These are phyloP conservation scores for Tenthredo distinguenda DNA, from an alignment of 2,888 invertebrate genomes.

Conservation along the genomic window DNA sequence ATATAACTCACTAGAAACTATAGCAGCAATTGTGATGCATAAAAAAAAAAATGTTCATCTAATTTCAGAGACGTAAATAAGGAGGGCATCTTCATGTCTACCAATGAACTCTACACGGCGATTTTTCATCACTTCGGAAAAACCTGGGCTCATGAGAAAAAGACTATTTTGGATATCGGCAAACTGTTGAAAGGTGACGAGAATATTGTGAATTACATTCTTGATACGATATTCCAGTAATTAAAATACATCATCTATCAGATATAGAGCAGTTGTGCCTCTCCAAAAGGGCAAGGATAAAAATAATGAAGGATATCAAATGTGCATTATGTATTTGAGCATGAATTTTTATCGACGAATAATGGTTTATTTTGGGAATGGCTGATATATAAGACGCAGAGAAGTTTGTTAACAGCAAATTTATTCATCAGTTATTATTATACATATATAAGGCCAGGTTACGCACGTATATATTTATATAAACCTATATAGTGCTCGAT, in stretches of 20 bases:
- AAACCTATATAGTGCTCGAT: conserved; percentile 3
- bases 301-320: conserved; percentile 25
- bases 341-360: neutral
- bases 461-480: conserved; percentile 29
- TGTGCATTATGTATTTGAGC: neutral
- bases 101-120: conserved; percentile 36
- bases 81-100: conserved; percentile 23
- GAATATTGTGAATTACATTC: neutral
- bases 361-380: neutral
- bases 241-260: conserved; percentile 14
- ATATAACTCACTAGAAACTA: neutral
- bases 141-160: conserved; percentile 26
- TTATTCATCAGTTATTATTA: conserved; percentile 33
- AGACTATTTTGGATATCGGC: conserved; percentile 38
- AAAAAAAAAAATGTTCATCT: neutral
- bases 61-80: conserved; percentile 29
- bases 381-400: neutral
- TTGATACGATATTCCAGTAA: neutral
- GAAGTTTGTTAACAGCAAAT: conserved; percentile 49
- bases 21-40: too few relatives aligned
- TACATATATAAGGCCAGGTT: conserved; percentile 52
- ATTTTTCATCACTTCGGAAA: conserved; percentile 49
- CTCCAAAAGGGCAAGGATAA: conserved; percentile 14
- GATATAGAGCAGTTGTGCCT: conserved; percentile 27
- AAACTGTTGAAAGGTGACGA: conserved; percentile 44